Conservation (phyloP, 1,140 invertebrate genomes). For the Meteorus sp. region DNA sequence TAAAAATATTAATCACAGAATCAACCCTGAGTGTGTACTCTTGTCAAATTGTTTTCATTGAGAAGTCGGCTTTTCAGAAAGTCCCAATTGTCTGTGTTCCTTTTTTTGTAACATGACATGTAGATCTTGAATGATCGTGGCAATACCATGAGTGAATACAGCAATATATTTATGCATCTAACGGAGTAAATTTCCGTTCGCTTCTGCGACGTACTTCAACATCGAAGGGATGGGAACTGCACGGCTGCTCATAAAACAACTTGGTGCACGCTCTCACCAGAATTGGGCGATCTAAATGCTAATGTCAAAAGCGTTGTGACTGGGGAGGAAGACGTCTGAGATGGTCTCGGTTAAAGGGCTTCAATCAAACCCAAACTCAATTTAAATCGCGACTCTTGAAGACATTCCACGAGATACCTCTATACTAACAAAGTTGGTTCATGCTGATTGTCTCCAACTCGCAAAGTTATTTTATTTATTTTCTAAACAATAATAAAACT, state of each 20-base stretch:
- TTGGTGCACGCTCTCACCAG: slow-evolving; percentile 26
- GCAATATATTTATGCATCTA: too few species aligned
- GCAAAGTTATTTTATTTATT: background rate
- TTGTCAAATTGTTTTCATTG: too few species aligned
- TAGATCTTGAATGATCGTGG: too few species aligned
- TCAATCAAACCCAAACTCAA: slow-evolving; percentile 36
- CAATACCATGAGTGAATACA: too few species aligned
- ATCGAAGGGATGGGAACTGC: too few species aligned
- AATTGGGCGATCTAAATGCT: slow-evolving; percentile 38
- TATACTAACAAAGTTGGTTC: background rate
- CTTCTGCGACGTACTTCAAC: background rate
- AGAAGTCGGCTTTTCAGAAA: too few species aligned
- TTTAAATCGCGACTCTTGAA: slow-evolving; percentile 35
- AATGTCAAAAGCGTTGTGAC: slow-evolving; percentile 24
- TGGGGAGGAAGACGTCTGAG: background rate
- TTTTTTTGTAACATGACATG: too few species aligned
- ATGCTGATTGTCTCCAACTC: slow-evolving; percentile 1
- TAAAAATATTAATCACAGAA: too few species aligned
- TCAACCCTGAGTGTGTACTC: too few species aligned
- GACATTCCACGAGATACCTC: background rate
- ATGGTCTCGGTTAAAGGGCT: slow-evolving; percentile 18
- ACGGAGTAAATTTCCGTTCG: background rate
- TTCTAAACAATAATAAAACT: too few species aligned
- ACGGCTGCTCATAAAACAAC: slow-evolving; percentile 33
- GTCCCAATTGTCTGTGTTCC: too few species aligned